A percentile compares a stretch with the other conserved stretches of the same genome.
Evolutionary conservation across 2,888 invertebrate genomes (phyloP).

Genomic region (Sicus ferrugineus): DNA sequence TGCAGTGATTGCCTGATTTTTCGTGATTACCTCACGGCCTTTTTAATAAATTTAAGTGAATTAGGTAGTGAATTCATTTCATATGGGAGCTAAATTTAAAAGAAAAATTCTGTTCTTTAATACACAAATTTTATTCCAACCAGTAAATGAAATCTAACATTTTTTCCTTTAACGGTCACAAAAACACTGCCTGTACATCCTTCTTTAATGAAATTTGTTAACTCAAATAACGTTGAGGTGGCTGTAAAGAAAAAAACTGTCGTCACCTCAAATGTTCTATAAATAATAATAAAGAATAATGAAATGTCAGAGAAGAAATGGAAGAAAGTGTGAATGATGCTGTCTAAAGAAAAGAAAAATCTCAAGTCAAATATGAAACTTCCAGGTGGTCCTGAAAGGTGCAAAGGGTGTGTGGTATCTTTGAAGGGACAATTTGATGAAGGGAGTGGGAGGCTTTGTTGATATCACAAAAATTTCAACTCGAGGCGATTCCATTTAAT

Average conservation of each 20-base stretch:
- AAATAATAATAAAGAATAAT: constrained; percentile 8
- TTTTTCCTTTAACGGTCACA: constrained; percentile 5
- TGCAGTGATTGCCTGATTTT: too few relatives aligned
- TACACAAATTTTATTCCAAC: neutral
- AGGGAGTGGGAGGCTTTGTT: too few relatives aligned
- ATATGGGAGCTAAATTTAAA: too few relatives aligned
- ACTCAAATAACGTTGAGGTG: constrained; percentile 18
- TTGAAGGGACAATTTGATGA: too few relatives aligned
- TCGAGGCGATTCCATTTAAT: too few relatives aligned
- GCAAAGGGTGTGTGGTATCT: too few relatives aligned
- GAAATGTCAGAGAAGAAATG: neutral
- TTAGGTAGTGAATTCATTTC: too few relatives aligned
- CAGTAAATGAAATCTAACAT: constrained; percentile 29
- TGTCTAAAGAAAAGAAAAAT: neutral
- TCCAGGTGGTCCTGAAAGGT: neutral
- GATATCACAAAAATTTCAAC: too few relatives aligned
- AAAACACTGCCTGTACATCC: neutral
- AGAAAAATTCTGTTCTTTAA: neutral
- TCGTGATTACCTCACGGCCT: too few relatives aligned
- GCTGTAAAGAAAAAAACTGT: constrained; percentile 18
- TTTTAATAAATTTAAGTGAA: too few relatives aligned
- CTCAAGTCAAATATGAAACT: too few relatives aligned
- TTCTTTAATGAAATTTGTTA: neutral
- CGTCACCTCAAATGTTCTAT: constrained; percentile 25
- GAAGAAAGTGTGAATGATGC: neutral